Conservation (phyloP, 2,888 invertebrate genomes). For the Girardia tigrina region DNA sequence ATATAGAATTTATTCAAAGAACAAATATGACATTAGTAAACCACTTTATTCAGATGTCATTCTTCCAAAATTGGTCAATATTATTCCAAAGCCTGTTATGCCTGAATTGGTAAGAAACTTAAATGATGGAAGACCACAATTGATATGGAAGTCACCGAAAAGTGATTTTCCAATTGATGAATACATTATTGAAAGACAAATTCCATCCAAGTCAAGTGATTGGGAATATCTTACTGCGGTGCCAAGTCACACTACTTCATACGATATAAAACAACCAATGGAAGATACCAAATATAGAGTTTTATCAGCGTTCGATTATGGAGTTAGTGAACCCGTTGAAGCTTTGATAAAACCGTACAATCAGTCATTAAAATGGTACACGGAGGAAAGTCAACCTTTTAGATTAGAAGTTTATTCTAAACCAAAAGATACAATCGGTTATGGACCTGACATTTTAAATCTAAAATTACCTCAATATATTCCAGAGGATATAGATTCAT, state of each 20-base stretch:
- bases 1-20: constrained; percentile 70
- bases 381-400: background rate
- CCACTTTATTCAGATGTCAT: constrained; percentile 49
- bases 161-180: background rate
- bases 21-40: constrained; percentile 69
- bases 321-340: background rate
- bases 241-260: background rate
- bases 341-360: background rate
- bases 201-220: background rate
- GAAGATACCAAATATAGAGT: background rate
- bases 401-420: background rate
- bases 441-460: background rate
- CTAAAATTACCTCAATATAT: background rate
- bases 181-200: constrained; percentile 27
- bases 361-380: background rate
- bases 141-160: background rate
- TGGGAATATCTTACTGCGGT: background rate
- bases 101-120: background rate
- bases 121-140: background rate
- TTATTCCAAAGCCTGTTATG: background rate
- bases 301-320: background rate
- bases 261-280: background rate
- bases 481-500: constrained; percentile 6
- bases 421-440: background rate
- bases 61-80: background rate